These are phyloP conservation scores for Tinamus guttatus DNA, from an alignment of 2,113 vertebrate species.

Conservation along the genomic window DNA sequence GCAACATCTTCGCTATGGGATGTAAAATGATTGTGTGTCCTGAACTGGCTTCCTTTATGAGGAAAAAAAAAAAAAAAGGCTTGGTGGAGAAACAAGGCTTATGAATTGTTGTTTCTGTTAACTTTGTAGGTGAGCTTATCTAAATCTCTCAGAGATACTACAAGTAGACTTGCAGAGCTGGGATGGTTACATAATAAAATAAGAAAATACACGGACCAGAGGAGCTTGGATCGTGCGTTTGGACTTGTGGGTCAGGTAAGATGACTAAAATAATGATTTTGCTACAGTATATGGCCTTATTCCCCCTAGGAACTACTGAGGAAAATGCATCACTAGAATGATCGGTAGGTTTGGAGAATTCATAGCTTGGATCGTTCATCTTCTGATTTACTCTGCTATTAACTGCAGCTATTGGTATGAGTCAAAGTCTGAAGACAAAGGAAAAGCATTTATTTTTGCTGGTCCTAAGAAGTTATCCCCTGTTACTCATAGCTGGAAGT, in stretches of 20 bases:
- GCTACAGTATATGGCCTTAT: not conserved
- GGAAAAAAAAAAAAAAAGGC: too few species aligned
- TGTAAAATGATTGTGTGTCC: not conserved
- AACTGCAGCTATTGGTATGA: not conserved
- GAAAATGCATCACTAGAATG: not conserved
- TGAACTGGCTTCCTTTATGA: not conserved
- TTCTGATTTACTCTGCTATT: not conserved
- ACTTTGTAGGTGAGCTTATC: conserved; percentile 86
- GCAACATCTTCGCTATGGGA: not conserved
- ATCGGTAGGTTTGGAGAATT: not conserved
- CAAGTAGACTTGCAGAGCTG: conserved; percentile 89
- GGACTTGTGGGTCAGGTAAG: conserved; percentile 96
- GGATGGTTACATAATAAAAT: conserved; percentile 99
- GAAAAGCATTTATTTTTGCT: not conserved
- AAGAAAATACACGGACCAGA: conserved; percentile 93
- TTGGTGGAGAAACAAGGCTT: not conserved
- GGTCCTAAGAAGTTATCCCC: not conserved
- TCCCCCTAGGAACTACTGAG: not conserved
- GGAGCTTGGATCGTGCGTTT: conserved; percentile 93
- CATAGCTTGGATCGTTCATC: not conserved
- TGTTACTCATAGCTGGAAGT: not conserved
- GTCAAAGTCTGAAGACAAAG: not conserved
- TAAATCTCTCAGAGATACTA: conserved; percentile 91
- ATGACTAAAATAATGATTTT: not conserved
- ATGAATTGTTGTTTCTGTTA: not conserved